phyloP scores from a whole-genome alignment of 2,888 invertebrate genomes.

The Cheilosia scutellata region DNA sequence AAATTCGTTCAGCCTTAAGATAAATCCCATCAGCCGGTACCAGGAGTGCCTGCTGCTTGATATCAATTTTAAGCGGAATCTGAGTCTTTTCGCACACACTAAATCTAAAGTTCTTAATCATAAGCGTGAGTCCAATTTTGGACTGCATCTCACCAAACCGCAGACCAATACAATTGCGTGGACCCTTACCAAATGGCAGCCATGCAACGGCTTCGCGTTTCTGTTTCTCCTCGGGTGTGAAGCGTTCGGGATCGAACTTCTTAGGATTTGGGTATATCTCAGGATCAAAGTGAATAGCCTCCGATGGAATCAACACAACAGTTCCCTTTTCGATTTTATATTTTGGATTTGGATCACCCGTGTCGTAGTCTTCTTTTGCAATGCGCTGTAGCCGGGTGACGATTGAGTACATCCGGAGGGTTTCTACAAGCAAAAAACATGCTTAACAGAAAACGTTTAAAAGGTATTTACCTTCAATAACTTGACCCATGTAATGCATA shows the following conservation, averaged over 20 bases:
- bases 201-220: slow-evolving; percentile 79
- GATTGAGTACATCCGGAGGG: slow-evolving; percentile 17
- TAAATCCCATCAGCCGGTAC: not conserved
- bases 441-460: not conserved
- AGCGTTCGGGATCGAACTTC: slow-evolving; percentile 84
- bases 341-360: slow-evolving; percentile 84
- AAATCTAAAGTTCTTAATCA: slow-evolving; percentile 78
- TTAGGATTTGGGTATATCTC: slow-evolving; percentile 83
- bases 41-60: not conserved
- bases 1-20: not conserved
- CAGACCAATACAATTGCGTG: slow-evolving; percentile 80
- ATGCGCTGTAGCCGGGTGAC: not conserved
- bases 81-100: slow-evolving; percentile 66
- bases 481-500: slow-evolving; percentile 85
- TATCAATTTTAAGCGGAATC: slow-evolving; percentile 12
- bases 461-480: slow-evolving; percentile 85
- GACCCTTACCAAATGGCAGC: slow-evolving; percentile 83
- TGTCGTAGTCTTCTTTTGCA: slow-evolving; percentile 81
- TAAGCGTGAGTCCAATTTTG: slow-evolving; percentile 78
- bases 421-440: not conserved
- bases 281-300: slow-evolving; percentile 83
- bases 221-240: slow-evolving; percentile 79
- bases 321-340: slow-evolving; percentile 81
- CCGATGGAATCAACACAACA: slow-evolving; percentile 80
- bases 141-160: slow-evolving; percentile 81